Evolutionary conservation across 2,888 invertebrate species (phyloP).

Genomic region (Gandaritis pyraliata): DNA sequence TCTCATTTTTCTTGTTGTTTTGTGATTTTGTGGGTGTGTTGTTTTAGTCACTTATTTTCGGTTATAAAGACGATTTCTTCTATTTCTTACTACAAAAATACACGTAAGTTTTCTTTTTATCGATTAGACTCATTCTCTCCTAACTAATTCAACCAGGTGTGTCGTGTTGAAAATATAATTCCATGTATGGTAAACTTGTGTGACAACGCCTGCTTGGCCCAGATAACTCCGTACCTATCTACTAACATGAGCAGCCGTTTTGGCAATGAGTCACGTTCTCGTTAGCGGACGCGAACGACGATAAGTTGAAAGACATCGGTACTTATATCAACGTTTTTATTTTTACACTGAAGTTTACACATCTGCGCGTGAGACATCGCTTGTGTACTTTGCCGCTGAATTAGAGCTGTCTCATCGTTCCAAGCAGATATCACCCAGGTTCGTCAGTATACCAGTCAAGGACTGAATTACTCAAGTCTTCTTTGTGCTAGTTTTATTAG

Average conservation of each 20-base stretch:
- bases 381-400: not conserved
- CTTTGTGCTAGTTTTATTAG: conserved; percentile 8
- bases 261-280: conserved; percentile 64
- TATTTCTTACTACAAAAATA: conserved; percentile 34
- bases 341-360: conserved; percentile 44
- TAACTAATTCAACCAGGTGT: conserved; percentile 52
- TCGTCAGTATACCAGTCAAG: conserved; percentile 3
- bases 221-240: conserved; percentile 56
- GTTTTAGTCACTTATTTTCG: not conserved
- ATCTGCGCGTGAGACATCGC: not conserved
- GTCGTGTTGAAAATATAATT: conserved; percentile 51
- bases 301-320: conserved; percentile 53
- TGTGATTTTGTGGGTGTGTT: too few relatives aligned
- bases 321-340: conserved; percentile 50
- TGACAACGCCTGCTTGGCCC: conserved; percentile 68
- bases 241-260: conserved; percentile 51
- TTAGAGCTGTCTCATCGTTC: not conserved
- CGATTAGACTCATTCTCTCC: not conserved
- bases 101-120: conserved; percentile 47
- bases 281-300: conserved; percentile 57
- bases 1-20: too few relatives aligned
- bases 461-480: not conserved
- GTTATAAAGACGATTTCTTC: conserved; percentile 36
- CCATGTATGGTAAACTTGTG: conserved; percentile 67
- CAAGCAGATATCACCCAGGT: not conserved